Evolutionary conservation across 1,140 invertebrate genomes (phyloP).

Genomic region (Grapholita molesta): DNA sequence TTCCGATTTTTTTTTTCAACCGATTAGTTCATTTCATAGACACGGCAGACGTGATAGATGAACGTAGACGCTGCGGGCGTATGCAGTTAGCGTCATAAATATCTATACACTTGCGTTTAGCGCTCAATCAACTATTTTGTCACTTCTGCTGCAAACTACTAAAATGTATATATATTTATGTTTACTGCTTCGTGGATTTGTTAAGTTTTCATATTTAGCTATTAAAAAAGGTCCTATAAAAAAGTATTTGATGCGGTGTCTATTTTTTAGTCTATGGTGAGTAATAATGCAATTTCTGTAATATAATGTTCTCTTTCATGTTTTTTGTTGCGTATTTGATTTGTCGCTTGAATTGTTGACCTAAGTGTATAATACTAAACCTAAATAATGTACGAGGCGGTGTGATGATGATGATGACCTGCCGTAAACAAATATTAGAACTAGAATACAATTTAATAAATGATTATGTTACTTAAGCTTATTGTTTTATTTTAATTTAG

Average conservation of each 20-base stretch:
- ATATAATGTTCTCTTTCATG: not conserved
- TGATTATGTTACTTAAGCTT: not conserved
- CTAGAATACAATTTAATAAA: not conserved
- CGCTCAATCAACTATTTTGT: no score
- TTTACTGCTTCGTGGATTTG: no score
- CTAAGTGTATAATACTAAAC: not conserved
- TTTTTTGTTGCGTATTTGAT: not conserved
- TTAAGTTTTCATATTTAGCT: no score
- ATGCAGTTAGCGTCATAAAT: not conserved
- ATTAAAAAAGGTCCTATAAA: no score
- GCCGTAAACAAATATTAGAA: not conserved
- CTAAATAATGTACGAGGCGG: not conserved
- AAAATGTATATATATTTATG: not conserved
- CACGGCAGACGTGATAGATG: not conserved
- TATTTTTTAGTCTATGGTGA: no score
- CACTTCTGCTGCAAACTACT: not conserved
- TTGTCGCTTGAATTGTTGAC: not conserved
- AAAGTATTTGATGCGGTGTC: no score
- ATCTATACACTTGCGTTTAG: not conserved
- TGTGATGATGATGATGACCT: not conserved
- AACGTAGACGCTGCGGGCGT: not conserved
- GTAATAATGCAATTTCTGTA: not conserved
- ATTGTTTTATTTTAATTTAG: not conserved
- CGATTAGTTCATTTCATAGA: not conserved
- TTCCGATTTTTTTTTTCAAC: not conserved